Evolutionary conservation across 2,888 invertebrate species (phyloP).

Genomic region (Formica aserva): DNA sequence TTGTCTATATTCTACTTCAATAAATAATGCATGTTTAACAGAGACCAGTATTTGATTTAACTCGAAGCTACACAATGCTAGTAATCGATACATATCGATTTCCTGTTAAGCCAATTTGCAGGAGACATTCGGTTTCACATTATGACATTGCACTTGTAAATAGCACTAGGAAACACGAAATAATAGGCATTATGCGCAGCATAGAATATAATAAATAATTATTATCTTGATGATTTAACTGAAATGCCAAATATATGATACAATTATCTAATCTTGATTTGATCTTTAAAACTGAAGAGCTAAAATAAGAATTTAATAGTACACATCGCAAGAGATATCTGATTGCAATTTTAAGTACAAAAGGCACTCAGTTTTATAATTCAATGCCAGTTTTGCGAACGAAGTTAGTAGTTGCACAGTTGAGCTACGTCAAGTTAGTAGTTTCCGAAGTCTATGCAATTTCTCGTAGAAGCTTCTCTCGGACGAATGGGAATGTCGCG

Average conservation of each 20-base stretch:
- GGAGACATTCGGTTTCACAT: constrained; percentile 20
- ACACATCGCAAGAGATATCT: constrained; percentile 17
- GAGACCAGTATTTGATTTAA: constrained; percentile 55
- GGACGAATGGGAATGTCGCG: constrained; percentile 39
- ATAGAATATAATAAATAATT: neutral
- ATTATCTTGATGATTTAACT: neutral
- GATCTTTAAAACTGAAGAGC: neutral
- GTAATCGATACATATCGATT: constrained; percentile 19
- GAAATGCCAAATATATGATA: neutral
- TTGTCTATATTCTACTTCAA: neutral
- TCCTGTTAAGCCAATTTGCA: constrained; percentile 24
- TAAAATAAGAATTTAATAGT: neutral
- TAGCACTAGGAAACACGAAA: neutral
- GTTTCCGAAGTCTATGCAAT: constrained; percentile 37
- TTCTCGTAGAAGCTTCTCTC: constrained; percentile 8
- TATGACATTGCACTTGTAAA: constrained; percentile 31
- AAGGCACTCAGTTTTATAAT: constrained; percentile 37
- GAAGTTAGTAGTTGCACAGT: constrained; percentile 45
- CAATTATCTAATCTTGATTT: neutral
- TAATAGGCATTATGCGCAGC: neutral
- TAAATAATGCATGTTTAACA: constrained; percentile 48
- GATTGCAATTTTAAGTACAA: constrained; percentile 38
- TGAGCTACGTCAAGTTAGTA: constrained; percentile 34
- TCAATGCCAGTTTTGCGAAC: constrained; percentile 46
- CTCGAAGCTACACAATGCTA: neutral